Conservation (phyloP, 1,140 invertebrate species). For the Brachionus rotundiformis region DNA sequence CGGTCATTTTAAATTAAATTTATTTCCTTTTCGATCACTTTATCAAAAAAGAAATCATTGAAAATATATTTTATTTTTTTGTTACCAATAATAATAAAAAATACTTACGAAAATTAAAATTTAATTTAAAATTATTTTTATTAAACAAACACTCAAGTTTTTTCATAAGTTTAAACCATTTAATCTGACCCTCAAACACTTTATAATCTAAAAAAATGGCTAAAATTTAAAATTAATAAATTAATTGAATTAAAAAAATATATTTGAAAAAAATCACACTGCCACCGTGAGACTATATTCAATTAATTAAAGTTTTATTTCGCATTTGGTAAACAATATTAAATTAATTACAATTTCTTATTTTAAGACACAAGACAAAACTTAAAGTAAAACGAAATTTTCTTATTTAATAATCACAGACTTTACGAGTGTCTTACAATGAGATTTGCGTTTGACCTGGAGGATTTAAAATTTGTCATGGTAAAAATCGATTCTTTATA, state of each 20-base stretch:
- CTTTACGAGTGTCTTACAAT: constrained; percentile 38
- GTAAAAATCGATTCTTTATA: constrained; percentile 22
- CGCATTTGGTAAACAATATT: neutral
- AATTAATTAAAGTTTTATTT: constrained; percentile 13
- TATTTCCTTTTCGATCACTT: constrained; percentile 6
- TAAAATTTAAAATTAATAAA: neutral
- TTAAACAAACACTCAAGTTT: neutral
- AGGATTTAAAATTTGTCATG: neutral
- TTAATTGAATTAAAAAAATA: no score
- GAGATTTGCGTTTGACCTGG: constrained; percentile 15
- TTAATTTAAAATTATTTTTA: neutral
- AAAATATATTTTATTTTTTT: neutral
- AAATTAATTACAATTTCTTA: neutral
- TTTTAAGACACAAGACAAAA: constrained; percentile 29
- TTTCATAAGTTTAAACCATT: constrained; percentile 8
- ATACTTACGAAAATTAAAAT: constrained; percentile 36
- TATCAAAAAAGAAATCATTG: neutral
- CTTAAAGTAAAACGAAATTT: neutral
- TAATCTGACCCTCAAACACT: neutral
- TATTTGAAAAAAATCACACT: neutral
- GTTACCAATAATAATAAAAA: neutral
- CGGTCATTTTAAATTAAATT: constrained; percentile 37
- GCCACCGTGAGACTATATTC: neutral
- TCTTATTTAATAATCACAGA: neutral
- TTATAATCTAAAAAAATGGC: neutral